phyloP scores from a whole-genome alignment of 2,797 vertebrate genomes.

The Sebastes baramenuke region DNA sequence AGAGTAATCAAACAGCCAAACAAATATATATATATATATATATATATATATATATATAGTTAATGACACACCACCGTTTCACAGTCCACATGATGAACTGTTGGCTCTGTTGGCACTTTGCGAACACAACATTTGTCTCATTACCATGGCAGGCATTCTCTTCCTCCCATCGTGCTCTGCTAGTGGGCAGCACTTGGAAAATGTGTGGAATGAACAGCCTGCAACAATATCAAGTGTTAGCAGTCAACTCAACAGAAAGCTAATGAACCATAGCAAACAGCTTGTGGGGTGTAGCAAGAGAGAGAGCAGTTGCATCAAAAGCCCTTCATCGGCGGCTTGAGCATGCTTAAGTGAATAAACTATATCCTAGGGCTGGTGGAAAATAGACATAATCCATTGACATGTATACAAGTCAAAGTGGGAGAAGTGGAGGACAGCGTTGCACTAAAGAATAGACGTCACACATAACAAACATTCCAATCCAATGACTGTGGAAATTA shows the following conservation, averaged over 20 bases:
- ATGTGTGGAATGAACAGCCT: conserved; percentile 70
- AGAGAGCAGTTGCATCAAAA: conserved; percentile 74
- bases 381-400: conserved; percentile 70
- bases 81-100: conserved; percentile 36
- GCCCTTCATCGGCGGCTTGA: conserved; percentile 59
- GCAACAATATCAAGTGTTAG: conserved; percentile 79
- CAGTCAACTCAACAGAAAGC: conserved; percentile 77
- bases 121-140: conserved; percentile 46
- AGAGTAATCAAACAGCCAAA: conserved; percentile 18
- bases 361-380: conserved; percentile 61
- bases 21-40: neutral
- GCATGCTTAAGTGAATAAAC: conserved; percentile 73
- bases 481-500: conserved; percentile 22
- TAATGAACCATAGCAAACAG: conserved; percentile 82
- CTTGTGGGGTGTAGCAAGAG: conserved; percentile 78
- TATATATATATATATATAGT: neutral
- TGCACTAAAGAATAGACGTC: conserved; percentile 18
- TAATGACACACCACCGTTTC: conserved; percentile 12
- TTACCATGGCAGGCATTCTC: conserved; percentile 43
- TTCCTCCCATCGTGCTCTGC: conserved; percentile 47
- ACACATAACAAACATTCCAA: conserved; percentile 22
- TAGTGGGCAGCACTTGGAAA: conserved; percentile 62
- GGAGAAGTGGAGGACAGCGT: conserved; percentile 24
- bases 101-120: conserved; percentile 36
- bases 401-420: conserved; percentile 52